Base-by-base conservation (phyloP, 2,113 vertebrate genomes). In the Odontesthes bonariensis region DNA sequence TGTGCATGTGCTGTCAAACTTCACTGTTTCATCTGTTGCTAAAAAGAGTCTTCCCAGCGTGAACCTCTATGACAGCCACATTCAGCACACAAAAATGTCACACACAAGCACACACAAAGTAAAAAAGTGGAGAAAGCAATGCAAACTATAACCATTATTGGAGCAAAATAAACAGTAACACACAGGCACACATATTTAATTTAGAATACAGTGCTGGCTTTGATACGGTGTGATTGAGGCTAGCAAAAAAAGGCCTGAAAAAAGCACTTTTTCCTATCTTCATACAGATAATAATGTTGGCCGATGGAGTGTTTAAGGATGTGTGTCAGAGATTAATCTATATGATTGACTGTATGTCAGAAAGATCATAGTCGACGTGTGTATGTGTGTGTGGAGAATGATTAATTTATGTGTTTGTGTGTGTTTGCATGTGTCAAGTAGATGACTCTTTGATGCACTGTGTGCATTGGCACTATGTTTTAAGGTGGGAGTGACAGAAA, bases 11-110 rank as follows among this genome's bases (percentile, higher is more conserved):
- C 79, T 91, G 90, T 91, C 91, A 92, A 91, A 83, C 85, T 82
- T 70, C 71, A 69, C 64, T 70, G 88, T 92, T 92, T 91, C 83
- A 91, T 91, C 85, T 89, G 85, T 81, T 83, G 83, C 79, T 83
- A 88, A 88, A 89, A 86, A 87, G 81, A 84, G 73, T 74, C 82
- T 88, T 87, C 81, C 77, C 79, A 66, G 61, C 71, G 76, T 88
- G 83, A 79, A 81, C 77, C 72, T 67, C 86, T 88, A 38, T 1
- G 91, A 89, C 89, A 91, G 85, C 79, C 74, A 49, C 42, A 59
- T 67, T 84, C 81, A 65, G 35, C 62, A 73, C 65, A 71, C 44
- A 35, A 47, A 67, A 52, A 55, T 42, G 23, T 64, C 42, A 27
- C 46, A 59, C 59, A 40, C 60, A 79, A 51, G 66, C 59, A 54